Evolutionary conservation across 2,888 invertebrate species (phyloP).

Genomic region (Cryptocephalus primarius): DNA sequence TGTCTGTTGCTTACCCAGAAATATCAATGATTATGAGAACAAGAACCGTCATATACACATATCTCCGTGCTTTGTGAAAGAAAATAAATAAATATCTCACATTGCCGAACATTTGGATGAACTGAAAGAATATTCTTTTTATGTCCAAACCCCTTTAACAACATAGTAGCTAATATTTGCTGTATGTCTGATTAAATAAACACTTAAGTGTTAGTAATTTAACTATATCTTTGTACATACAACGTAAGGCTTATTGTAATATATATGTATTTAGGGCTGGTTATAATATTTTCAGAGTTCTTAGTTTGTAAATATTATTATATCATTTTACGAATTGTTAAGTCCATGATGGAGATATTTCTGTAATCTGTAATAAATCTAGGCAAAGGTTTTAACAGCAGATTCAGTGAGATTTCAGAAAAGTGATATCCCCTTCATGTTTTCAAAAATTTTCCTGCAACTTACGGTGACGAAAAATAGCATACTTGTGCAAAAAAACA

Average conservation of each 20-base stretch:
- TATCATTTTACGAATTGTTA: neutral
- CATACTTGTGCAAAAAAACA: neutral
- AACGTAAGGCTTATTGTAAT: constrained; percentile 18
- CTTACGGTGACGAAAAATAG: neutral
- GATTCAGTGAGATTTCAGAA: neutral
- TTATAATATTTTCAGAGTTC: neutral
- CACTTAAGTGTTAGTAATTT: constrained; percentile 11
- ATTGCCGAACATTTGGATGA: constrained; percentile 9
- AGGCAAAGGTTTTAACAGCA: neutral
- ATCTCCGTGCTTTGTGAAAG: constrained; percentile 6
- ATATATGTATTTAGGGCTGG: constrained; percentile 17
- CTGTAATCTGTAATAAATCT: neutral
- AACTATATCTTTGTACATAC: constrained; percentile 18
- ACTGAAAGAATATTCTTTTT: constrained; percentile 15
- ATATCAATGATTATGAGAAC: neutral
- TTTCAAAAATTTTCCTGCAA: neutral
- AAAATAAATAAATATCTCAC: neutral
- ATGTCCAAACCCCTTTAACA: constrained; percentile 11
- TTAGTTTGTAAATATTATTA: constrained; percentile 8
- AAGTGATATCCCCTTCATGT: neutral
- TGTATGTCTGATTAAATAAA: constrained; percentile 5
- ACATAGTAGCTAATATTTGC: constrained; percentile 8
- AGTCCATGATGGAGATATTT: neutral
- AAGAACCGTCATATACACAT: constrained; percentile 7
- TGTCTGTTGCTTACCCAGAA: neutral